A percentile compares a stretch with the other conserved stretches of the same genome.
These are phyloP conservation scores for Halcyon chelicuti DNA, from an alignment of 2,797 vertebrate species.

Conservation along the genomic window DNA sequence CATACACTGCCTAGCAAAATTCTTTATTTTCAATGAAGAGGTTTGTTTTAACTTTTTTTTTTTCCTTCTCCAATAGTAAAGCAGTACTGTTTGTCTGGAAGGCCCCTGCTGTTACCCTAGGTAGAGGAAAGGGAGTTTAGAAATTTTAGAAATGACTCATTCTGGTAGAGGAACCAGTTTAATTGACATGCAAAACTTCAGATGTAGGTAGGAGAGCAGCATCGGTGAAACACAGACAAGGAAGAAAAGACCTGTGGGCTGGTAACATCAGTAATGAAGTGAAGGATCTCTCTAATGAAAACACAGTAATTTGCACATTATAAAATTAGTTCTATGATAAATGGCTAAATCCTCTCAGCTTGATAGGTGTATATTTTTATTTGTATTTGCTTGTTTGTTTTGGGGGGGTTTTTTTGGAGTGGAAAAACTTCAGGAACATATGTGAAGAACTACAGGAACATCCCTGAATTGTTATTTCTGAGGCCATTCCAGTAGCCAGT, in stretches of 20 bases:
- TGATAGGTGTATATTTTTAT: accelerated
- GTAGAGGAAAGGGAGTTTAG: background rate
- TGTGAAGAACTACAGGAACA: background rate
- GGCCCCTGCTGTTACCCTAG: background rate
- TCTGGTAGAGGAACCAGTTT: background rate
- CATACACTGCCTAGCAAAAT: background rate
- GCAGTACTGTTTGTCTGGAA: background rate
- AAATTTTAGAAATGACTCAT: background rate
- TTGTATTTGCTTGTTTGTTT: background rate
- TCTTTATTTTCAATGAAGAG: background rate
- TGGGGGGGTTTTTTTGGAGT: no score
- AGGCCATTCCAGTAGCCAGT: background rate
- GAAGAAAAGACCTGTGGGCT: background rate
- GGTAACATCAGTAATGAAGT: background rate
- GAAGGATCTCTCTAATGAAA: background rate
- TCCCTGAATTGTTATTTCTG: background rate
- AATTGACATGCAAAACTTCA: background rate
- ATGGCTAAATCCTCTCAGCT: background rate
- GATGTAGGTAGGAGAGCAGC: background rate
- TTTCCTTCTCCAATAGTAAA: background rate
- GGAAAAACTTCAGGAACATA: background rate
- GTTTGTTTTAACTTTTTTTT: background rate
- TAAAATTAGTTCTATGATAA: background rate
- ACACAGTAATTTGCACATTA: background rate
- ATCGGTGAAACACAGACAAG: background rate